Evolutionary conservation across 2,797 vertebrate genomes (phyloP).

Genomic region (Pipistrellus pygmaeus): DNA sequence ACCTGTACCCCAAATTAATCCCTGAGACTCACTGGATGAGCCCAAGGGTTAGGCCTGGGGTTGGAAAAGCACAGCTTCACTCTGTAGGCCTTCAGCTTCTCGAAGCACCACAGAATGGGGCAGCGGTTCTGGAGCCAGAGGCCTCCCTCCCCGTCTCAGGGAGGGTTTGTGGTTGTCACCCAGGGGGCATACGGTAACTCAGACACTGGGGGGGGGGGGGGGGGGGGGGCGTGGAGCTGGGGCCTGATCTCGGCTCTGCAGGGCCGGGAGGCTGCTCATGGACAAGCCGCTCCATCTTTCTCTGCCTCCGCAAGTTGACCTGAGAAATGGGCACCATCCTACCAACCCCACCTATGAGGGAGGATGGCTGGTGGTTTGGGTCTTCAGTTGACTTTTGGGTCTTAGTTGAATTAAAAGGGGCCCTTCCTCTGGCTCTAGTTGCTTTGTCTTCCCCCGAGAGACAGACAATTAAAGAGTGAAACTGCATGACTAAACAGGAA

Average conservation of each 20-base stretch:
- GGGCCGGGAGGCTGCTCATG: neutral
- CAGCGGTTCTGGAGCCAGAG: neutral
- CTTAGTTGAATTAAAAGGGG: neutral
- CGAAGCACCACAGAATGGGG: neutral
- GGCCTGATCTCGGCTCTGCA: neutral
- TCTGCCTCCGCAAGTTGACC: neutral
- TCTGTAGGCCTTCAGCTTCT: fast-evolving
- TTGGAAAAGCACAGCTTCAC: too few relatives aligned
- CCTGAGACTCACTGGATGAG: fast-evolving
- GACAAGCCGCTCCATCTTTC: too few relatives aligned
- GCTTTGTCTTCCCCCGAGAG: slow-evolving; percentile 37
- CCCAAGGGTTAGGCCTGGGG: too few relatives aligned
- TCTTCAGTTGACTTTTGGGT: neutral
- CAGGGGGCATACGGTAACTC: fast-evolving
- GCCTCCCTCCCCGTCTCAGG: neutral
- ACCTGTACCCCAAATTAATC: neutral
- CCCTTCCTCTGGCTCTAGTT: neutral
- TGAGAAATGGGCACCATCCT: neutral
- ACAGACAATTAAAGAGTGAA: slow-evolving; percentile 51
- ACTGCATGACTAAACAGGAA: slow-evolving; percentile 79
- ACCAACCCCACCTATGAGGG: neutral
- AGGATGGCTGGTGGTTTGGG: too few relatives aligned
- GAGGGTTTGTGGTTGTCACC: neutral
- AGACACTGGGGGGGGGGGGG: fast-evolving
- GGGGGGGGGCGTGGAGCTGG: fast-evolving